Conservation (phyloP, 2,113 vertebrate genomes). For the Collichthys lucidus region DNA sequence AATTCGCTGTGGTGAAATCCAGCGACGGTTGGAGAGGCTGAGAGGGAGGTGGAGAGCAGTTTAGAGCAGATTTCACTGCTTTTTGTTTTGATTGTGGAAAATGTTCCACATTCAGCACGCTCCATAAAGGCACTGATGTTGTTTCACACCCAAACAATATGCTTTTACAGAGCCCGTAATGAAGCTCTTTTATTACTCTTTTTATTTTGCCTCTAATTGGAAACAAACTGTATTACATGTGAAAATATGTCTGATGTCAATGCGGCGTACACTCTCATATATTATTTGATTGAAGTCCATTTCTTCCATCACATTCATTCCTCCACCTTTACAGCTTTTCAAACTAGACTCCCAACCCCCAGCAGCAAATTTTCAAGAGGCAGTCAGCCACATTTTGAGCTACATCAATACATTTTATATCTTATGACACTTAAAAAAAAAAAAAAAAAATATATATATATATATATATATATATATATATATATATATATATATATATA, state of each 20-base stretch:
- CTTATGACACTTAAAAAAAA: neutral
- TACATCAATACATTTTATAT: conserved; percentile 9
- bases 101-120: conserved; percentile 20
- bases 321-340: neutral
- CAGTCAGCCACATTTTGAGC: neutral
- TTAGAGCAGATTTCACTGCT: conserved; percentile 1
- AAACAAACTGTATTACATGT: neutral
- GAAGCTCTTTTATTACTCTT: conserved; percentile 30
- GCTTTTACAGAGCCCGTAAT: conserved; percentile 4
- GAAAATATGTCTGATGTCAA: conserved; percentile 3
- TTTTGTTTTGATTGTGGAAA: conserved; percentile 28
- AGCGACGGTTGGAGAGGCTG: neutral
- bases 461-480: neutral
- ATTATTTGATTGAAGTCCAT: neutral
- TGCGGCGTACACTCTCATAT: neutral
- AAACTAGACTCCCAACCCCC: neutral
- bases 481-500: neutral
- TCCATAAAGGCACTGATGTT: conserved; percentile 8
- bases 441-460: too few species aligned
- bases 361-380: conserved; percentile 1
- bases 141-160: conserved; percentile 18
- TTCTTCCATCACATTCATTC: neutral
- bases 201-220: conserved; percentile 11
- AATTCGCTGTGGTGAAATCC: conserved; percentile 35
- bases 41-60: neutral